Conservation (phyloP, 2,888 invertebrate genomes). For the Lamellibrachia satsuma region DNA sequence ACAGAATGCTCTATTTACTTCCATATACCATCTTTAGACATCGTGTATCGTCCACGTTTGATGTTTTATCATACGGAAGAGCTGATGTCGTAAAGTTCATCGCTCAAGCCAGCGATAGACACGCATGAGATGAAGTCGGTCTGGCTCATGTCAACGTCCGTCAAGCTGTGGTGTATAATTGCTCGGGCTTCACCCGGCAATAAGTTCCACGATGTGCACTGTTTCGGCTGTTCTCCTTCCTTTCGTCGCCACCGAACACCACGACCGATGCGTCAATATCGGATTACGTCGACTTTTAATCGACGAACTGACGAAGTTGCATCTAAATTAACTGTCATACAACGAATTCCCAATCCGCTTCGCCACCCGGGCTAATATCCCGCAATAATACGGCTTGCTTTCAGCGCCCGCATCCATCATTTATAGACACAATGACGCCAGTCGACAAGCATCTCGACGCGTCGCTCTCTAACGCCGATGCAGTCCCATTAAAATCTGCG, state of each 20-base stretch:
- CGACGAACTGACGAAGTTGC: neutral
- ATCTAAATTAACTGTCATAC: conserved; percentile 1
- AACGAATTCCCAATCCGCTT: conserved; percentile 6
- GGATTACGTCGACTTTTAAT: conserved; percentile 11
- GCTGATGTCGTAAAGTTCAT: too few relatives aligned
- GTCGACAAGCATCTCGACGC: neutral
- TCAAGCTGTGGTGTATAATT: neutral
- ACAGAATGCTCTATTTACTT: too few relatives aligned
- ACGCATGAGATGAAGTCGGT: neutral
- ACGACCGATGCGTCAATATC: neutral
- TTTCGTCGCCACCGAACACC: neutral
- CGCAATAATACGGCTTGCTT: neutral
- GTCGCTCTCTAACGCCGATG: neutral
- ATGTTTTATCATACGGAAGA: too few relatives aligned
- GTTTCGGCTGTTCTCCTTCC: neutral
- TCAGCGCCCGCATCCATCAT: conserved; percentile 7
- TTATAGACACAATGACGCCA: neutral
- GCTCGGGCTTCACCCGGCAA: neutral
- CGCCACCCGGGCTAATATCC: neutral
- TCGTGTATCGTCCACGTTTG: too few relatives aligned
- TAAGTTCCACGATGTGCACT: neutral
- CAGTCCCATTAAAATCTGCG: neutral
- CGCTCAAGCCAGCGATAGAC: neutral
- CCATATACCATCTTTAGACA: too few relatives aligned
- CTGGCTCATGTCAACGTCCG: neutral